Conservation (phyloP, 37 sponge, comb jelly and placozoan species). For the Eunapius fragilis region DNA sequence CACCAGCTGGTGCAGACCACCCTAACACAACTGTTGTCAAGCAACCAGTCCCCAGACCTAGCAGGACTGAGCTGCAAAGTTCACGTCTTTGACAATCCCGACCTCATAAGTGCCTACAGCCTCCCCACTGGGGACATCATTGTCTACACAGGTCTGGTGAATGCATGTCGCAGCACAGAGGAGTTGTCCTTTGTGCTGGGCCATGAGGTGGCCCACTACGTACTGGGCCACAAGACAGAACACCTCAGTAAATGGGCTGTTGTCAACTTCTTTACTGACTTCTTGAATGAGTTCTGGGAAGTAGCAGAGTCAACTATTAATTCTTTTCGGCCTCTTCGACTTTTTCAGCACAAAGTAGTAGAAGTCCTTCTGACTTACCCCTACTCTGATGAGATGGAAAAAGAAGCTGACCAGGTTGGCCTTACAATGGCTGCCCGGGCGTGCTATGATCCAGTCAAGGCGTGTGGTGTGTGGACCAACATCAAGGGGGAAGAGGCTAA, state of each 20-base stretch:
- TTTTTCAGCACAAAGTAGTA: constrained; percentile 29
- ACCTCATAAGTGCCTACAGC: constrained; percentile 51
- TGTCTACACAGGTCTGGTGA: constrained; percentile 57
- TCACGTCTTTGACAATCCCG: constrained; percentile 42
- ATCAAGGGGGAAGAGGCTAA: neutral
- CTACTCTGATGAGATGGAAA: constrained; percentile 63
- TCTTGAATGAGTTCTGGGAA: constrained; percentile 60
- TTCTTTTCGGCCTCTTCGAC: constrained; percentile 2
- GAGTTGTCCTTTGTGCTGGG: constrained; percentile 60
- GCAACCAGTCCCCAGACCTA: constrained; percentile 1
- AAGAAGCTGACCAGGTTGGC: constrained; percentile 74
- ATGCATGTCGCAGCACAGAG: constrained; percentile 32
- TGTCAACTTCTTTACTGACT: constrained; percentile 28
- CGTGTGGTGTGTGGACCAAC: constrained; percentile 29
- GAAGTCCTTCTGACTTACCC: constrained; percentile 36
- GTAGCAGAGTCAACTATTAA: constrained; percentile 42
- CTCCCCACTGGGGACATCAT: constrained; percentile 69
- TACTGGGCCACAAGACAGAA: constrained; percentile 61
- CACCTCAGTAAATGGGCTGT: constrained; percentile 38
- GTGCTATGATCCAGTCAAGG: constrained; percentile 51
- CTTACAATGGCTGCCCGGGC: constrained; percentile 66
- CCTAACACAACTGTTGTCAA: constrained; percentile 10
- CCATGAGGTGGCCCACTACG: constrained; percentile 68
- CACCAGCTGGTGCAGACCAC: constrained; percentile 20
- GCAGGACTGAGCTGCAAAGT: constrained; percentile 36